Percentiles rank a stretch among this genome's conserved stretches.
phyloP scores from a whole-genome alignment of 2,888 invertebrate species.

The Meta bourneti region DNA sequence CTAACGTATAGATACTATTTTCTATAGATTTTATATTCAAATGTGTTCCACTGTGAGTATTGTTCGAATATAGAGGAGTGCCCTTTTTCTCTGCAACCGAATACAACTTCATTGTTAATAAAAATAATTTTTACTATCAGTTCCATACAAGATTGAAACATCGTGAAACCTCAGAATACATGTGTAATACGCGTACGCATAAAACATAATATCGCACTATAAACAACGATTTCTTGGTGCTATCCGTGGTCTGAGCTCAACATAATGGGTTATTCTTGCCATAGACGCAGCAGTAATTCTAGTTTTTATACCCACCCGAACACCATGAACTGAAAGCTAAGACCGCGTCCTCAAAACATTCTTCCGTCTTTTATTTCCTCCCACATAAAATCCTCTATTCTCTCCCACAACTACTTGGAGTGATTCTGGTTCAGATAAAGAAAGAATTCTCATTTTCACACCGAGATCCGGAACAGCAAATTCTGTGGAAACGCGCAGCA shows the following conservation, averaged over 20 bases:
- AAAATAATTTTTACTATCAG: too few relatives aligned
- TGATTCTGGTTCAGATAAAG: background rate
- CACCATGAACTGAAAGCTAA: background rate
- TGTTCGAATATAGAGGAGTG: too few relatives aligned
- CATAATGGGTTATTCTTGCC: background rate
- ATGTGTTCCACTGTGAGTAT: too few relatives aligned
- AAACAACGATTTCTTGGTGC: background rate
- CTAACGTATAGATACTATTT: too few relatives aligned
- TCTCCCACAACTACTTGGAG: background rate
- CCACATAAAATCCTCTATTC: background rate
- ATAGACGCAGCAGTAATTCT: background rate
- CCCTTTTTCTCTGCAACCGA: too few relatives aligned
- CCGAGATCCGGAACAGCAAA: background rate
- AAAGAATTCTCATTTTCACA: background rate
- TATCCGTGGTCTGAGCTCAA: background rate
- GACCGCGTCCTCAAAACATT: background rate
- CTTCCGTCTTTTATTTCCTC: background rate
- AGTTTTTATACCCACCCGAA: background rate
- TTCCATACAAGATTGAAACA: too few relatives aligned
- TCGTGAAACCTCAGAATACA: too few relatives aligned
- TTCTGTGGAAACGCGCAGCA: background rate
- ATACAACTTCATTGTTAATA: too few relatives aligned
- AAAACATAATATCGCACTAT: background rate
- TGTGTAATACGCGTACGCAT: too few relatives aligned
- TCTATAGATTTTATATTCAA: too few relatives aligned